Evolutionary conservation across 2,888 invertebrate species (phyloP).

Genomic region (Drosophila dives): DNA sequence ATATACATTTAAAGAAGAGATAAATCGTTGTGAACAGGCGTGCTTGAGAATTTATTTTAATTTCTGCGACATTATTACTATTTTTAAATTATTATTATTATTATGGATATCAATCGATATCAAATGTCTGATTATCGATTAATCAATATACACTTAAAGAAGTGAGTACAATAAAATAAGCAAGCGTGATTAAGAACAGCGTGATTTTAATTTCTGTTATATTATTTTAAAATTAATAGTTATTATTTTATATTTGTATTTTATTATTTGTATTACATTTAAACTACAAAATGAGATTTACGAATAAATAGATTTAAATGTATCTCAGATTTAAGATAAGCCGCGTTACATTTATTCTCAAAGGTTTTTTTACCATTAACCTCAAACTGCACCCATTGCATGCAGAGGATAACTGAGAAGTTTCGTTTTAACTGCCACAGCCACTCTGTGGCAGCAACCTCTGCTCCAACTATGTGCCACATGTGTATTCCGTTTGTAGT

Average conservation of each 20-base stretch:
- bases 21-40: background rate
- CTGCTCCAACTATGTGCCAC: slow-evolving; percentile 6
- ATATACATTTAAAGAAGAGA: no score
- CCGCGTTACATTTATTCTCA: background rate
- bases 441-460: background rate
- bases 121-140: background rate
- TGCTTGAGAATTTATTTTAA: background rate
- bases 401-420: slow-evolving; percentile 13
- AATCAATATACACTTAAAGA: background rate
- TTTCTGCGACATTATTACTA: background rate
- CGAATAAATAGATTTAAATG: background rate
- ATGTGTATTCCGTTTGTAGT: slow-evolving; percentile 22
- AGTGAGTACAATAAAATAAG: background rate
- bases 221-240: background rate
- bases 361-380: slow-evolving; percentile 19
- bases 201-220: background rate
- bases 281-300: background rate
- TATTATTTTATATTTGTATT: no score
- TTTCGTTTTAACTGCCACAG: slow-evolving; percentile 40
- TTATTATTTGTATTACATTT: background rate
- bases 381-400: slow-evolving; percentile 26
- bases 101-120: background rate
- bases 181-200: background rate
- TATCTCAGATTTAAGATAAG: background rate
- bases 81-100: background rate